Base-by-base conservation (phyloP, 2,797 vertebrate species). In the Pyrrhura leucotis region DNA sequence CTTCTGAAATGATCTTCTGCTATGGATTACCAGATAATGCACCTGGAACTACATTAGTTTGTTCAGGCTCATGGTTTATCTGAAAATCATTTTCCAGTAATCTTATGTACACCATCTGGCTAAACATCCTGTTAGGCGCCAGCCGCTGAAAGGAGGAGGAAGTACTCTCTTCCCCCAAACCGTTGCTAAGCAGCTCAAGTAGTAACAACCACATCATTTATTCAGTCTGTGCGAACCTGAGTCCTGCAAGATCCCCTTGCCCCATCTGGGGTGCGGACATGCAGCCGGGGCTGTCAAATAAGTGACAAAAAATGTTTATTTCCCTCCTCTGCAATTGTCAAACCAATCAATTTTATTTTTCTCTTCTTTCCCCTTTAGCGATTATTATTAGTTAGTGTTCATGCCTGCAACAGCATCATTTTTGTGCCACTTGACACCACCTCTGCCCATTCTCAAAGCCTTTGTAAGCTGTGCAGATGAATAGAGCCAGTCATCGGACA, bases 51-150 rank as follows among this genome's bases (percentile, higher is more conserved):
- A 65, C 87, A 80, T 81, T 86, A 45, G 19, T 81, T 90, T 92
- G 88, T 40, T 85, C 20, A 74, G 76, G 63, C 92, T 92, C 93
- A 78, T 35, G 75, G 58, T 91, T 92, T 89, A 80, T 89, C 77
- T 88, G 86, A 82, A 89, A 93, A 96, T 76, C 65, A 77, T 85
- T 91, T 93, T 84, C 90, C 84, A 76, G 68, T 61, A 73, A 95
- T 82, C 94, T 92, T 90, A 86, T 94, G 88, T 45, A 80, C 72
- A 72, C 91, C 94, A 90, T 93, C 95, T 96, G 94, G 93, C 85
- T 95, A 74, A 91, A 84, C 90, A 92, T 85, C 87, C 88, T 80
- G 91, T 67, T 47, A 95, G 72, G 68, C 84, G 72, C 65, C 93
- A 77, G 67, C 39, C 5, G 0, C 89, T 91, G 90, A 89, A 75